phyloP scores from a whole-genome alignment of 2,888 invertebrate species.

The Ernsta delagoae region DNA sequence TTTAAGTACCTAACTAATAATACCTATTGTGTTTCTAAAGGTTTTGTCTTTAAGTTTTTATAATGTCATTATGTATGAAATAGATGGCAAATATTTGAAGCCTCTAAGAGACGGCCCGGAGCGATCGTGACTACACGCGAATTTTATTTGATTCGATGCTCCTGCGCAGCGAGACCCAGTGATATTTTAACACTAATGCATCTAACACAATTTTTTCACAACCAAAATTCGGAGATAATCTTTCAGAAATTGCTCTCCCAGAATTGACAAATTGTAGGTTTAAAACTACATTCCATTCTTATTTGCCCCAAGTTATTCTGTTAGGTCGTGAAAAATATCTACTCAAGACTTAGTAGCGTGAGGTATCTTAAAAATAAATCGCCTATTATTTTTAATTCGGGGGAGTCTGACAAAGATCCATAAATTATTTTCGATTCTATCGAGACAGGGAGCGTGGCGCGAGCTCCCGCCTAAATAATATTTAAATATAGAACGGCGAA shows the following conservation, averaged over 20 bases:
- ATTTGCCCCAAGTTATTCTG: background rate
- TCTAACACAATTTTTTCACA: slow-evolving; percentile 24
- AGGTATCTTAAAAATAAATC: slow-evolving; percentile 35
- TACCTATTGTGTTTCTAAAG: background rate
- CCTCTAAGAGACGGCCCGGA: slow-evolving; percentile 36
- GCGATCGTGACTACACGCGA: slow-evolving; percentile 73
- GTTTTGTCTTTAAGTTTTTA: slow-evolving; percentile 21
- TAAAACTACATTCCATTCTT: background rate
- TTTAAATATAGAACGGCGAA: slow-evolving; percentile 83
- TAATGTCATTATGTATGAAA: slow-evolving; percentile 26
- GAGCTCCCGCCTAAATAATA: slow-evolving; percentile 76
- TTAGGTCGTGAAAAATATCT: slow-evolving; percentile 3
- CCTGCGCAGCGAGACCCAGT: slow-evolving; percentile 48
- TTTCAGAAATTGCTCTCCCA: background rate
- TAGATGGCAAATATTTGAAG: slow-evolving; percentile 27
- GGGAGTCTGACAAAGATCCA: slow-evolving; percentile 60
- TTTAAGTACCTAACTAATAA: no score
- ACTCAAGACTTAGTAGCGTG: slow-evolving; percentile 9
- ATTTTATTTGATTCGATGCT: slow-evolving; percentile 53
- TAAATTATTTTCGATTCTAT: slow-evolving; percentile 77
- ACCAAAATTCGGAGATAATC: slow-evolving; percentile 22
- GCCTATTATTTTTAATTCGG: slow-evolving; percentile 36
- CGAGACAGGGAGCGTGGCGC: slow-evolving; percentile 73
- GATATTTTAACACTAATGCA: slow-evolving; percentile 46
- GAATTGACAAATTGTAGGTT: slow-evolving; percentile 24